These are phyloP conservation scores for Polietes domitor DNA, from an alignment of 2,888 invertebrate species.

Conservation along the genomic window DNA sequence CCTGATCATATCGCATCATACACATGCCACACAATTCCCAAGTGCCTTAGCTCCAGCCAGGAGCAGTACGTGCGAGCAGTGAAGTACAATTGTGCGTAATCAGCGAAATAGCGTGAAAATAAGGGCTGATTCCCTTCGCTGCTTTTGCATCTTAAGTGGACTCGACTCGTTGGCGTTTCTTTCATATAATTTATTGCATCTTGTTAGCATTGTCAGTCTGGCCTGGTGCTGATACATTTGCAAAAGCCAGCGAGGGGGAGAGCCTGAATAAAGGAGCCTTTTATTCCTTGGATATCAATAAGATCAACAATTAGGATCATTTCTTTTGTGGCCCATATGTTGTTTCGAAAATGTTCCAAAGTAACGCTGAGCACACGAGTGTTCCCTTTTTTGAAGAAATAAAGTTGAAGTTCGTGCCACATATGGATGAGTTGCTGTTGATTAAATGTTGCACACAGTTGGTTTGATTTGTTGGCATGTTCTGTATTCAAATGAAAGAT, in stretches of 20 bases:
- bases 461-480: slow-evolving; percentile 1
- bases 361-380: background rate
- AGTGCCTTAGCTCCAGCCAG: background rate
- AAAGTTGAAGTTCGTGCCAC: background rate
- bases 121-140: slow-evolving; percentile 64
- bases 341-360: slow-evolving; percentile 8
- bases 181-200: slow-evolving; percentile 68
- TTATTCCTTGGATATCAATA: slow-evolving; percentile 43
- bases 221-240: slow-evolving; percentile 45
- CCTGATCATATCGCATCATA: slow-evolving; percentile 60
- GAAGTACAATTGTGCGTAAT: slow-evolving; percentile 67
- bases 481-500: background rate
- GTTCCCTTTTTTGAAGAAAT: background rate
- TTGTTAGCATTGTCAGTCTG: slow-evolving; percentile 48
- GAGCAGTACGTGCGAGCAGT: background rate
- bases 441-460: background rate
- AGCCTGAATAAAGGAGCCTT: slow-evolving; percentile 26
- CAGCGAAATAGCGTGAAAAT: slow-evolving; percentile 69
- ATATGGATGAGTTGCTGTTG: background rate
- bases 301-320: slow-evolving; percentile 75
- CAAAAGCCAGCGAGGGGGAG: slow-evolving; percentile 46
- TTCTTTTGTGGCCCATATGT: slow-evolving; percentile 62
- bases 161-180: background rate
- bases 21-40: slow-evolving; percentile 59
- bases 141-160: slow-evolving; percentile 12